phyloP scores from a whole-genome alignment of 1,140 invertebrate species.

The Brachionus rotundiformis region DNA sequence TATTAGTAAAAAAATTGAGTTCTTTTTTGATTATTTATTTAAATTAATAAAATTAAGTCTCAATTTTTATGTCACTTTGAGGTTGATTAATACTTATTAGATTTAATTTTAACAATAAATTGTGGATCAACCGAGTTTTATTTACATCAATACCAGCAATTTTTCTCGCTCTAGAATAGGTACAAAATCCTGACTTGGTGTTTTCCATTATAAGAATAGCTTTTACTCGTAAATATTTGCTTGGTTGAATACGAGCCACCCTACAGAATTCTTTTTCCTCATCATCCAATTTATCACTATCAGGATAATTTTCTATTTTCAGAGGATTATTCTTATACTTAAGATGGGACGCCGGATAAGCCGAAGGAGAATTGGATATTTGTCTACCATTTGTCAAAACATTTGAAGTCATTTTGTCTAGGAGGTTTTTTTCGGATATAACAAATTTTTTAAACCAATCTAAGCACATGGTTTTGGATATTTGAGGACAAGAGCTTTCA shows the following conservation, averaged over 20 bases:
- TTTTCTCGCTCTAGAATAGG: conserved; percentile 32
- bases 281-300: conserved; percentile 44
- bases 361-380: background rate
- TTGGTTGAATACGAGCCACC: conserved; percentile 24
- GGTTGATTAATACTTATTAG: background rate
- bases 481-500: background rate
- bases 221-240: conserved; percentile 35
- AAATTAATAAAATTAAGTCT: background rate
- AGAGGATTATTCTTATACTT: conserved; percentile 43
- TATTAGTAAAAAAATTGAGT: background rate
- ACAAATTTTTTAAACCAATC: conserved; percentile 52
- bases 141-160: conserved; percentile 52
- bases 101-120: conserved; percentile 20
- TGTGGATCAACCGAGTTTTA: conserved; percentile 40
- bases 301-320: conserved; percentile 43
- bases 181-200: conserved; percentile 27
- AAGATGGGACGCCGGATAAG: background rate
- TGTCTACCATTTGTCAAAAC: conserved; percentile 13
- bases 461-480: background rate
- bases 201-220: conserved; percentile 35
- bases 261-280: conserved; percentile 47
- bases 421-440: background rate
- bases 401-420: conserved; percentile 1
- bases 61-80: background rate
- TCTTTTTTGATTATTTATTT: background rate